A percentile compares a stretch with the other conserved stretches of the same genome.
Evolutionary conservation across 2,888 invertebrate genomes (phyloP).

Genomic region (Apoda limacodes): DNA sequence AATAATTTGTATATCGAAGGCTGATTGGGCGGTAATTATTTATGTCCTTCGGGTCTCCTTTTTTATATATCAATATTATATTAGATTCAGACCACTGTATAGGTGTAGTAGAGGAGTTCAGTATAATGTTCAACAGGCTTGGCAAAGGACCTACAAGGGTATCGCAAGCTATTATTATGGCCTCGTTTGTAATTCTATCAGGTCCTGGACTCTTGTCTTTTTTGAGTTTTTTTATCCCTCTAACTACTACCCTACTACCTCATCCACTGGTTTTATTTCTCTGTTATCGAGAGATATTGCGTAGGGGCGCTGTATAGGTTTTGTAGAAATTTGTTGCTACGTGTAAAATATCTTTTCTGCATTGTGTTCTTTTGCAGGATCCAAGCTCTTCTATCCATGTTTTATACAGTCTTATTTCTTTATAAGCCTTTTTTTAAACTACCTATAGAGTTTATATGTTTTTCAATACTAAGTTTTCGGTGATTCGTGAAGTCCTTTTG

Average conservation of each 20-base stretch:
- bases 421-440: slow-evolving; percentile 7
- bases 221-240: slow-evolving; percentile 3
- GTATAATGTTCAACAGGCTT: background rate
- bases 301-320: background rate
- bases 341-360: slow-evolving; percentile 6
- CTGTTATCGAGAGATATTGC: too few species aligned
- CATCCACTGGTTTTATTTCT: too few species aligned
- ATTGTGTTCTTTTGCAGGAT: slow-evolving; percentile 1
- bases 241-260: background rate
- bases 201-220: slow-evolving; percentile 7
- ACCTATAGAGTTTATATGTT: slow-evolving; percentile 1
- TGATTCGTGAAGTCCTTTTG: slow-evolving; percentile 2
- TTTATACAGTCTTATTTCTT: slow-evolving; percentile 6
- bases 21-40: slow-evolving; percentile 8
- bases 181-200: slow-evolving; percentile 6
- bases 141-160: background rate
- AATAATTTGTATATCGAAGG: slow-evolving; percentile 7
- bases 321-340: slow-evolving; percentile 7
- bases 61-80: too few species aligned
- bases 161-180: background rate
- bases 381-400: slow-evolving; percentile 7
- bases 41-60: slow-evolving; percentile 7
- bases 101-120: slow-evolving; percentile 4
- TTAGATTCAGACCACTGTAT: slow-evolving; percentile 8
- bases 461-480: slow-evolving; percentile 3